Conservation (phyloP, 1,140 invertebrate species). For the Radopholus similis region DNA sequence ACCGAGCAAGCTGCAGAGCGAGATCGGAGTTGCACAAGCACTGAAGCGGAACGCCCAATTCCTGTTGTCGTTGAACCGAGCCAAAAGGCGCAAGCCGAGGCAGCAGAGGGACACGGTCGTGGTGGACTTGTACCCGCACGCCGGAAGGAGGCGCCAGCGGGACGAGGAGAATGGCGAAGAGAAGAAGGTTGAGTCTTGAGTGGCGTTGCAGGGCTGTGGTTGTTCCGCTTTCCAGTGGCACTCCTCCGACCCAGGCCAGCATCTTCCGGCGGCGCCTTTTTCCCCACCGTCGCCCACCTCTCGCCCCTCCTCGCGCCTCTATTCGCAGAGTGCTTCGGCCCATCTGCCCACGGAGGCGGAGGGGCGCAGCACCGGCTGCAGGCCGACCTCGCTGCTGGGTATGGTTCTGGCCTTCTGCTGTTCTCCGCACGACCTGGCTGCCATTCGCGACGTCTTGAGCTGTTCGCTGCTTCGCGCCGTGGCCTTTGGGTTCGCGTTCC, state of each 20-base stretch:
- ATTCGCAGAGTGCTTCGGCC: too few species aligned
- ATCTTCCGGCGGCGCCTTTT: neutral
- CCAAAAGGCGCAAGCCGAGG: constrained; percentile 58
- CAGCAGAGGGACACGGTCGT: constrained; percentile 41
- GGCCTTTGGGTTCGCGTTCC: constrained; percentile 77
- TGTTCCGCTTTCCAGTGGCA: neutral
- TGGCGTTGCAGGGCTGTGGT: too few species aligned
- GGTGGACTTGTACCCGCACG: neutral
- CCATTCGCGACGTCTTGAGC: constrained; percentile 76
- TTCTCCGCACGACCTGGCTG: constrained; percentile 73
- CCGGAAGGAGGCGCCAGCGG: constrained; percentile 21
- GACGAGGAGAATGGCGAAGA: neutral
- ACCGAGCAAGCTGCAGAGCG: constrained; percentile 58
- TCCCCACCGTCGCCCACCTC: too few species aligned
- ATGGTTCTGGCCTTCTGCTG: neutral
- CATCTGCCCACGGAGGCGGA: too few species aligned
- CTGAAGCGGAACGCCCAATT: constrained; percentile 90
- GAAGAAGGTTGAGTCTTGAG: neutral
- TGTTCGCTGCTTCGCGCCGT: constrained; percentile 76
- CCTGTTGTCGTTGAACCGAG: constrained; percentile 77
- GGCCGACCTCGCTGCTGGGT: neutral
- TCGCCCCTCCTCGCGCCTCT: too few species aligned
- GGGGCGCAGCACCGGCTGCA: too few species aligned
- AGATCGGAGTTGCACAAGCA: constrained; percentile 24
- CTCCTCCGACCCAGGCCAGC: neutral